A percentile compares a stretch with the other conserved stretches of the same genome.
These are phyloP conservation scores for Aplysina aerophoba DNA, from an alignment of 37 sponge, comb jelly and placozoan genomes.

Conservation along the genomic window DNA sequence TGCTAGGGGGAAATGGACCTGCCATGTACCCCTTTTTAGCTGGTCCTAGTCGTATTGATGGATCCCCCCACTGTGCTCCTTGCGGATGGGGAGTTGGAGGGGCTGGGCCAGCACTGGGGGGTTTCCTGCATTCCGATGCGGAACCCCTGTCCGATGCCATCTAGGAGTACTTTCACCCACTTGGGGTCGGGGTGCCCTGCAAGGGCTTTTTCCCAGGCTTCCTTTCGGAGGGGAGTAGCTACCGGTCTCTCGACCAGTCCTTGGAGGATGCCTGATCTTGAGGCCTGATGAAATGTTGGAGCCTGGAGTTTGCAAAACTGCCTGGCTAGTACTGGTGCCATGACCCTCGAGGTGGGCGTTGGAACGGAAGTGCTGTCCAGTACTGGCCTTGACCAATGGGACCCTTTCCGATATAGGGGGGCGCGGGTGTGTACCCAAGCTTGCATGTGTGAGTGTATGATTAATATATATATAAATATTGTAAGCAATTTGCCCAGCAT, in stretches of 20 bases:
- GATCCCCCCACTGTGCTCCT: too few relatives aligned
- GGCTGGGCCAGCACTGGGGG: background rate
- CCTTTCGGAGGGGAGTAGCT: conserved; percentile 1
- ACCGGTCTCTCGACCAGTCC: background rate
- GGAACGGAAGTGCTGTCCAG: too few relatives aligned
- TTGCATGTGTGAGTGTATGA: too few relatives aligned
- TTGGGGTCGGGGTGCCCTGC: background rate
- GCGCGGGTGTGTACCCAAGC: too few relatives aligned
- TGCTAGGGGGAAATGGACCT: conserved; percentile 20
- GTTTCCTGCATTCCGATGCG: background rate
- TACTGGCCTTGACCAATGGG: too few relatives aligned
- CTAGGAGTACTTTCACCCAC: background rate
- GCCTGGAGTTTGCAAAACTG: conserved; percentile 24
- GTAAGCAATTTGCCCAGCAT: too few relatives aligned
- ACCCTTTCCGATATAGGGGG: too few relatives aligned
- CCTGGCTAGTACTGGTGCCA: background rate
- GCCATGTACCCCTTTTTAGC: conserved; percentile 15
- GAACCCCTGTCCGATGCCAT: conserved; percentile 4
- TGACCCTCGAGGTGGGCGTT: too few relatives aligned
- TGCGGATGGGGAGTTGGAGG: conserved; percentile 3
- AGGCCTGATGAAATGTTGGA: background rate
- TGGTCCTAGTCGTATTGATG: too few relatives aligned
- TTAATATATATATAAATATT: too few relatives aligned
- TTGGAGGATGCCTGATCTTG: background rate
- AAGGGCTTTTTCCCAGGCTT: background rate